phyloP scores from a whole-genome alignment of 2,888 invertebrate genomes.

The Coronaproctus castanopsis region DNA sequence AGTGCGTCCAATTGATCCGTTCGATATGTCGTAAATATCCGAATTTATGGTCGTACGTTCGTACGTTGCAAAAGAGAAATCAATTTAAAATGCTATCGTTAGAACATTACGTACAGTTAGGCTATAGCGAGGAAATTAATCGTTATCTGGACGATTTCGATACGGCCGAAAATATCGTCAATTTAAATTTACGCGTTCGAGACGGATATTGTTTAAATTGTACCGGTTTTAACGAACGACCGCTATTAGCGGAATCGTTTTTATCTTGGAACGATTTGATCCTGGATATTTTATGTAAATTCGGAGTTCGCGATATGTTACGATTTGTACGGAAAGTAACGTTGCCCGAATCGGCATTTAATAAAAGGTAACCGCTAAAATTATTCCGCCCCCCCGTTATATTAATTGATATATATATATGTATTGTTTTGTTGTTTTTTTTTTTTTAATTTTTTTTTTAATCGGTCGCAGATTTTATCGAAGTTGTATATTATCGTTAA shows the following conservation, averaged over 20 bases:
- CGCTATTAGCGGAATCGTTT: constrained; percentile 25
- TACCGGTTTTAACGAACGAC: constrained; percentile 24
- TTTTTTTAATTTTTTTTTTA: background rate
- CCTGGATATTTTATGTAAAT: constrained; percentile 35
- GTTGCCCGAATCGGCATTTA: background rate
- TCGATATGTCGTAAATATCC: constrained; percentile 6
- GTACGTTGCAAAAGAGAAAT: background rate
- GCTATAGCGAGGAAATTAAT: constrained; percentile 1
- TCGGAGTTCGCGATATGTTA: constrained; percentile 37
- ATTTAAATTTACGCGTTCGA: constrained; percentile 10
- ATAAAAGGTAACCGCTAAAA: background rate
- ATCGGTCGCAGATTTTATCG: background rate
- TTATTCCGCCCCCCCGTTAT: background rate
- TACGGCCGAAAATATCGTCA: constrained; percentile 11
- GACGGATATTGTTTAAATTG: constrained; percentile 36
- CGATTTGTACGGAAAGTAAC: constrained; percentile 29
- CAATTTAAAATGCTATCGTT: background rate
- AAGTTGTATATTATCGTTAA: background rate
- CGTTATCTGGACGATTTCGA: background rate
- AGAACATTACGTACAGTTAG: constrained; percentile 8
- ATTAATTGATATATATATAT: no score
- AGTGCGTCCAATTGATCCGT: constrained; percentile 2
- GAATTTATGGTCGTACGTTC: constrained; percentile 8
- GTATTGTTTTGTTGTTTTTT: no score
- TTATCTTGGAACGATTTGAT: constrained; percentile 38